phyloP scores from a whole-genome alignment of 2,888 invertebrate species.

The Caenorhabditis doughertyi region DNA sequence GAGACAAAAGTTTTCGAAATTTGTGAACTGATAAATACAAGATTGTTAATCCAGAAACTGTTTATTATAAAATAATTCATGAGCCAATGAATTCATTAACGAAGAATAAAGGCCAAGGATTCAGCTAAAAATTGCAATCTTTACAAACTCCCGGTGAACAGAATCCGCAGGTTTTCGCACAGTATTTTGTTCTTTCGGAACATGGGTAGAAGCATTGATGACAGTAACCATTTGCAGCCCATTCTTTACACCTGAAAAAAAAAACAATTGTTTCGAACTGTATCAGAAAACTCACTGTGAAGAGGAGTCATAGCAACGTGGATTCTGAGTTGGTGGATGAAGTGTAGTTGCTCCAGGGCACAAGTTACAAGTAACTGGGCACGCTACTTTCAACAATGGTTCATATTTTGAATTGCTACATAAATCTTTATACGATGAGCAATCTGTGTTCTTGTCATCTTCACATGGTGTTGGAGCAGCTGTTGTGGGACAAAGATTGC shows the following conservation, averaged over 20 bases:
- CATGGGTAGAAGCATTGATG: slow-evolving; percentile 23
- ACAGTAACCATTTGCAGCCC: slow-evolving; percentile 25
- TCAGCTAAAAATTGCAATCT: not conserved
- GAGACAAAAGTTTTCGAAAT: not conserved
- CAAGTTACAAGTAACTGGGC: slow-evolving; percentile 48
- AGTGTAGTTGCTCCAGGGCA: slow-evolving; percentile 51
- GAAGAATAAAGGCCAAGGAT: not conserved
- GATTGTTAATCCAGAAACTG: no score
- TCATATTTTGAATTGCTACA: slow-evolving; percentile 19
- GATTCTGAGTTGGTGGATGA: slow-evolving; percentile 18
- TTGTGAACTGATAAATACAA: no score
- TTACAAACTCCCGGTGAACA: slow-evolving; percentile 21
- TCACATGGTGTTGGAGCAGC: slow-evolving; percentile 29
- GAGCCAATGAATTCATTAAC: no score
- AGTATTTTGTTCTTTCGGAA: slow-evolving; percentile 10
- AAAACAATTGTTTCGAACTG: not conserved
- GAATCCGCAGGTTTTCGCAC: slow-evolving; percentile 33
- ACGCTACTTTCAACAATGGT: slow-evolving; percentile 37
- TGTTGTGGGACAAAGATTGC: slow-evolving; percentile 16
- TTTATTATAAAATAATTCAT: no score
- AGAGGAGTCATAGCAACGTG: slow-evolving; percentile 20
- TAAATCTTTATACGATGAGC: not conserved
- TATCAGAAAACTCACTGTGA: slow-evolving; percentile 16
- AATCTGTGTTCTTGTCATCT: slow-evolving; percentile 9
- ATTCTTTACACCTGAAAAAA: slow-evolving; percentile 28